phyloP scores from a whole-genome alignment of 2,888 invertebrate genomes.

The Cheiracanthium punctorium region DNA sequence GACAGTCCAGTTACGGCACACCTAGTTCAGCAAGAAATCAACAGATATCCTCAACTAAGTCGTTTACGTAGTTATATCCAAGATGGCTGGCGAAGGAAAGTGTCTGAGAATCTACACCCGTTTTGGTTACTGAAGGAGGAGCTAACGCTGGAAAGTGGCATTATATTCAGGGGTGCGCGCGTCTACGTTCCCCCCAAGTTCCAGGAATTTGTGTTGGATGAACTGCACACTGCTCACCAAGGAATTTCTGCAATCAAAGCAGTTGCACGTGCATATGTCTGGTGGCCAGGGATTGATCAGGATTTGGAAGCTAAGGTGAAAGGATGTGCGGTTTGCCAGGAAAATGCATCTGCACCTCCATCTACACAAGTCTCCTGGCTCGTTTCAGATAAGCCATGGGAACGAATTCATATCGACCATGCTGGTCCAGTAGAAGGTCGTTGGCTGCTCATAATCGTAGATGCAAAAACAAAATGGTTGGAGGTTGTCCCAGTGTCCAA shows the following conservation, averaged over 20 bases:
- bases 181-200: neutral
- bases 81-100: too few species aligned
- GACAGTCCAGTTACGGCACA: too few species aligned
- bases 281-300: constrained; percentile 26
- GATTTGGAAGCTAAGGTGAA: constrained; percentile 60
- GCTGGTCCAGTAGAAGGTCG: constrained; percentile 75
- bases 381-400: constrained; percentile 73
- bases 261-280: neutral
- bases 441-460: constrained; percentile 75
- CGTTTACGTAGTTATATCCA: too few species aligned
- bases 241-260: too few species aligned
- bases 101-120: too few species aligned
- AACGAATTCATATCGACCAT: constrained; percentile 77
- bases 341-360: constrained; percentile 1
- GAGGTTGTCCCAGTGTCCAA: constrained; percentile 73
- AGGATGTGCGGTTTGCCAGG: constrained; percentile 71
- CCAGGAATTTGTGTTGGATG: neutral
- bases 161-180: too few species aligned
- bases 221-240: too few species aligned
- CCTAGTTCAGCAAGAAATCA: too few species aligned
- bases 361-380: constrained; percentile 11
- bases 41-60: too few species aligned
- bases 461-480: constrained; percentile 77
- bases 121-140: too few species aligned
- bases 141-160: too few species aligned